A percentile compares a stretch with the other conserved stretches of the same genome.
These are phyloP conservation scores for Ceratitis capitata DNA, from an alignment of 1,140 invertebrate species.

Conservation along the genomic window DNA sequence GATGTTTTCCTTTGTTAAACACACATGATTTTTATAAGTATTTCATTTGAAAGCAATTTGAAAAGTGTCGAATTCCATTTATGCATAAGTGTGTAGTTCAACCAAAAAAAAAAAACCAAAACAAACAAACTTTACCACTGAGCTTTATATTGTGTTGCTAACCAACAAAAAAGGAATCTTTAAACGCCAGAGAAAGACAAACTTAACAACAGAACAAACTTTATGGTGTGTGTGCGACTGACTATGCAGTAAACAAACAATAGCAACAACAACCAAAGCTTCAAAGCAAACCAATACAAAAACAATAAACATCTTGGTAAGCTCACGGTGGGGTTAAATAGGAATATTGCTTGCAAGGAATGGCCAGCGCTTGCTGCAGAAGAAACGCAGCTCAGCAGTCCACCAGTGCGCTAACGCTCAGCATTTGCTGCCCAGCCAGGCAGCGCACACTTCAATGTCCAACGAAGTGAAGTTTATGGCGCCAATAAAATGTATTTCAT, in stretches of 20 bases:
- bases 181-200: neutral
- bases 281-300: conserved; percentile 1
- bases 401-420: neutral
- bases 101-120: neutral
- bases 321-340: neutral
- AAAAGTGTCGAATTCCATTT: conserved; percentile 9
- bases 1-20: no score
- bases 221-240: neutral
- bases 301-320: conserved; percentile 8
- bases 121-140: neutral
- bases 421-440: neutral
- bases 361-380: neutral
- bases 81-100: no score
- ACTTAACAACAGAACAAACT: neutral
- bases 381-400: neutral
- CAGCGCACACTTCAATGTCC: conserved; percentile 59
- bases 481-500: conserved; percentile 66
- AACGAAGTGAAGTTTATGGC: conserved; percentile 65
- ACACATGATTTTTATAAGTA: no score
- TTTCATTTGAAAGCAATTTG: neutral
- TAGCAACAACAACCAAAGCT: neutral
- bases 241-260: neutral
- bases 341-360: neutral
- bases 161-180: neutral
- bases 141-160: neutral